Conservation (phyloP, 2,888 invertebrate species). For the Drosophila anceps region DNA sequence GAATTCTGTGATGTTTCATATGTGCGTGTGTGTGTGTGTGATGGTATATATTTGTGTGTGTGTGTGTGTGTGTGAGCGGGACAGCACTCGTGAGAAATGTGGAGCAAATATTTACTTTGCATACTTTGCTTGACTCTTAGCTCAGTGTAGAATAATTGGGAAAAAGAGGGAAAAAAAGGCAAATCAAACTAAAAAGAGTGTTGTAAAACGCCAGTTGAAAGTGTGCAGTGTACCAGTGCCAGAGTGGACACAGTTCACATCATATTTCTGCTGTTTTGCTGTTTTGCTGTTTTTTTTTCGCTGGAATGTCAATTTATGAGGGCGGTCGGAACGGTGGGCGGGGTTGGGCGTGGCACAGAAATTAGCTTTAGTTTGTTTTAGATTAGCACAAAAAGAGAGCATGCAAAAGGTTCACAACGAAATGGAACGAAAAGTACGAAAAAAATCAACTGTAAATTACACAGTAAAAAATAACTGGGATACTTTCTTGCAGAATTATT, state of each 20-base stretch:
- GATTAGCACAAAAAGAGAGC: conserved; percentile 52
- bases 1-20: conserved; percentile 9
- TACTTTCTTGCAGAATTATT: conserved; percentile 4
- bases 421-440: background rate
- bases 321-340: background rate
- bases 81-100: conserved; percentile 26
- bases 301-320: conserved; percentile 39
- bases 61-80: conserved; percentile 18
- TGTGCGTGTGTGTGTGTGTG: conserved; percentile 8
- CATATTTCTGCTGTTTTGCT: conserved; percentile 1
- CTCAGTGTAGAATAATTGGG: conserved; percentile 32
- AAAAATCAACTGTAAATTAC: conserved; percentile 20
- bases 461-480: conserved; percentile 18
- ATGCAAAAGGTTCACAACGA: conserved; percentile 58
- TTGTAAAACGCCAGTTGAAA: conserved; percentile 11
- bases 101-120: conserved; percentile 17
- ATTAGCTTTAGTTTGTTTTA: conserved; percentile 48
- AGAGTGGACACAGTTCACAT: background rate
- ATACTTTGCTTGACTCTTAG: conserved; percentile 27
- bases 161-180: background rate
- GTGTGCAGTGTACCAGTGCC: background rate
- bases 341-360: conserved; percentile 1
- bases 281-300: conserved; percentile 12
- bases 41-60: conserved; percentile 3
- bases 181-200: background rate